Evolutionary conservation across 2,888 invertebrate species (phyloP), one percentile per base, ranked within the genome.

Genomic region (Brachyopa scutellaris): DNA sequence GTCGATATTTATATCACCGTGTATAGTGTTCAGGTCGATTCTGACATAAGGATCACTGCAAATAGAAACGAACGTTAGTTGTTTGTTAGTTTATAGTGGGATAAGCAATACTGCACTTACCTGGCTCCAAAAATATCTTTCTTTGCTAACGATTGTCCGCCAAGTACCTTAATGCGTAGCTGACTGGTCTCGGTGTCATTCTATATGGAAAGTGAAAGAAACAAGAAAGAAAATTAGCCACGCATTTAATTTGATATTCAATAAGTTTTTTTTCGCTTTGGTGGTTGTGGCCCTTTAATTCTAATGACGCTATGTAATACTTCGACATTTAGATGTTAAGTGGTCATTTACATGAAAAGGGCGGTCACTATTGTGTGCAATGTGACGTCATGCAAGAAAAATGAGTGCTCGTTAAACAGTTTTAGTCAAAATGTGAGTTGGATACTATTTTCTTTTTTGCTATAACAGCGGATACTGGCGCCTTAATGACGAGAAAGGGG

Each of bases 121-220:
- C 97, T 98, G 87, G 99, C 98, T 87, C 99, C 99, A 92, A 99
- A 99, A 88, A 99, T 98, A 91, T 99, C 99, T 91, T 99, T 99
- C 91, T 98, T 98, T 69, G 99, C 99, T 88, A 99, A 92, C 86
- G 97, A 95, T 90, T 95, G 95, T 29, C 97, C 98, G 86, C 95
- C 95, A 85, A 97, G 92, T 83, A 98, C 94, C 91, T 94, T 95
- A 89, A 98, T 92, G 87, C 97, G 94, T 89, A 98, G 92, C 90
- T 96, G 93, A 91, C 93, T 95, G 88, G 95, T 95, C 85, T 94
- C 93, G 47, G 87, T 86, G 90, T 96, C 95, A 90, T 95, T 95
- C 90, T 93, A 94, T 95, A 95, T 91, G 47, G 93, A 90, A 72
- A 80, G 83, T 57, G 40, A 69, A 59, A 66, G 40, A 49, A 47